Evolutionary conservation across 2,888 invertebrate genomes (phyloP), one percentile per base, ranked within the genome.

Genomic region (Nasonia oneida): DNA sequence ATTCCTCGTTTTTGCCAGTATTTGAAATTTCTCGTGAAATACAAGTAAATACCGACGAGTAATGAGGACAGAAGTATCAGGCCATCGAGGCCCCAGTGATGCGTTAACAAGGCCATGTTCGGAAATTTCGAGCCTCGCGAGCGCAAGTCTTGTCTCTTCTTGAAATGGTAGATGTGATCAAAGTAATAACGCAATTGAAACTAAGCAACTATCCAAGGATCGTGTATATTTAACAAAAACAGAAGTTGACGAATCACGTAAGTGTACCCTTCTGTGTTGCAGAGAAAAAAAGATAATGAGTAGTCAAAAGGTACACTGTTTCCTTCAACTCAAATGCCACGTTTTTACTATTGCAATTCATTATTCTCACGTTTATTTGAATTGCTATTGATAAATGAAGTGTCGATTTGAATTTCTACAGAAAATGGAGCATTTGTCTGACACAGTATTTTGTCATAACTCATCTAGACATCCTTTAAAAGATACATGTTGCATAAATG

Each of bases 1-100:
- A 95, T 87, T 4, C 93, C 93, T 1, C 91, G 91, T 90, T 91
- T 94, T 90, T 88, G 89, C 93, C 92, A 92, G 39, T 92, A 91
- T 3, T 90, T 90, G 76, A 91, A 92, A 50, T 91, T 92, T 10
- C 92, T 88, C 0, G 90, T 92, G 88, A 90, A 87, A 77, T 89
- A 92, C 5, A 92, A 23, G 50, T 92, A 92, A 10, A 85, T 84
- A 3, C 61, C 42, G 3, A 88, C 33, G 15, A 90, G 70, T 0
- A 87, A n/a, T 0, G 86, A 37, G 1, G 82, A 81, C 29, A 90
- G 53, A 3, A 89, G 2, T 18, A 91, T 53, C 2, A 90, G 83
- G 2, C 89, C 88, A 37, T 91, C 91, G 14, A 91, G 83, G 29
- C 87, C 89, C 91, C 90, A 91, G 64, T 89, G 87, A 5, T 83